Percentiles rank a stretch among this genome's conserved stretches.
Conservation (phyloP, 2,888 invertebrate genomes). For the Pseudococcus longispinus region DNA sequence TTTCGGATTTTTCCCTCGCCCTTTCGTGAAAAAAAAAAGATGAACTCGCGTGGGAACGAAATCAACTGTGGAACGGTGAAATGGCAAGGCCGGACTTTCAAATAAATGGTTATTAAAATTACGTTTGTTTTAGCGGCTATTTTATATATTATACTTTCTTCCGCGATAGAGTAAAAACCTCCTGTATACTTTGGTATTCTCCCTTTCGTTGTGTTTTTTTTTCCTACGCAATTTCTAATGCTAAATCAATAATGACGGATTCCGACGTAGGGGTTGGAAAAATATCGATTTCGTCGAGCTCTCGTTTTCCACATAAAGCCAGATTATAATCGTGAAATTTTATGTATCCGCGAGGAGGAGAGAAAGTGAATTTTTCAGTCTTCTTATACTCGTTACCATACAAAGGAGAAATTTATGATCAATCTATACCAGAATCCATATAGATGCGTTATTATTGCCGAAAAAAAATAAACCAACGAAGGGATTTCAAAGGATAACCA, state of each 20-base stretch:
- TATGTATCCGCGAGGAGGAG: neutral
- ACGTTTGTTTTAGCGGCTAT: slow-evolving; percentile 13
- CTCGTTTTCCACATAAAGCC: neutral
- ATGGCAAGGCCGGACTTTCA: neutral
- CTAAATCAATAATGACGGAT: slow-evolving; percentile 31
- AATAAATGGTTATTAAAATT: slow-evolving; percentile 14
- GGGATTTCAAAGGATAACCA: slow-evolving; percentile 17
- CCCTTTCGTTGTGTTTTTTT: neutral
- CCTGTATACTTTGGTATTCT: neutral
- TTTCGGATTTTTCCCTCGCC: neutral
- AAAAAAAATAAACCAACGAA: slow-evolving; percentile 14
- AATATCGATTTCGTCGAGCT: slow-evolving; percentile 3
- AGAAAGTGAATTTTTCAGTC: slow-evolving; percentile 3
- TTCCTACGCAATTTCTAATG: slow-evolving; percentile 28
- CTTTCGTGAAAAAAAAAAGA: neutral
- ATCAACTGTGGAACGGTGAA: neutral
- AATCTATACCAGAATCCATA: slow-evolving; percentile 1
- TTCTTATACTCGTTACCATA: neutral
- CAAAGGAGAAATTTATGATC: slow-evolving; percentile 15
- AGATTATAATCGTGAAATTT: slow-evolving; percentile 30
- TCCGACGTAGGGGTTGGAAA: slow-evolving; percentile 20
- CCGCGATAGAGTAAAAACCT: neutral
- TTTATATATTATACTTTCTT: neutral
- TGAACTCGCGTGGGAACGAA: neutral
- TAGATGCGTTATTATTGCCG: slow-evolving; percentile 5